Conservation (phyloP, 1,140 invertebrate species). For the Belonocnema kinseyi region DNA sequence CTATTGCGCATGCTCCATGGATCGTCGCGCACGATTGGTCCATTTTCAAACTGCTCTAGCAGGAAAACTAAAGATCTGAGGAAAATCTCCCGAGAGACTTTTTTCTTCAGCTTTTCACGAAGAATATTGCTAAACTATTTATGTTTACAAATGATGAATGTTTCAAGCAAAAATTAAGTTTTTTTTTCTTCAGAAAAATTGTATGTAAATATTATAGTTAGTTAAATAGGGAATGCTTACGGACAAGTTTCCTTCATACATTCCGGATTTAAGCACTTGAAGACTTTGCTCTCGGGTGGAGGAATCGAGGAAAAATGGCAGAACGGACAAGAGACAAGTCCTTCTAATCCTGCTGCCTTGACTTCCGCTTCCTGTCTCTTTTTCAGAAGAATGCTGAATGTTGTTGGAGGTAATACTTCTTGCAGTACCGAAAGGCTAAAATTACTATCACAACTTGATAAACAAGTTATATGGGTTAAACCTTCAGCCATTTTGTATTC, state of each 20-base stretch:
- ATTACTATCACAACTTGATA: conserved; percentile 70
- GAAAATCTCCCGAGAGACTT: no score
- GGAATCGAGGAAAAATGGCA: conserved; percentile 81
- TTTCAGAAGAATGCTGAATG: conserved; percentile 76
- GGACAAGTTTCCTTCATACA: conserved; percentile 82
- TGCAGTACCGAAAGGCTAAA: conserved; percentile 75
- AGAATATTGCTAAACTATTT: no score
- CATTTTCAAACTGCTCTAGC: no score
- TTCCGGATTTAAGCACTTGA: conserved; percentile 80
- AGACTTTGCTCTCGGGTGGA: conserved; percentile 78
- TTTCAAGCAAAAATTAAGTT: no score
- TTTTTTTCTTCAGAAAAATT: no score
- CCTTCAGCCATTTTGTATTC: conserved; percentile 77
- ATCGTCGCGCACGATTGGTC: no score
- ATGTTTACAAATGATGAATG: no score
- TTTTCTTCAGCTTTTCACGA: no score
- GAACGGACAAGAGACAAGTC: conserved; percentile 81
- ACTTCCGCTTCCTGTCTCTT: conserved; percentile 79
- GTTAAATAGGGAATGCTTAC: conserved; percentile 47
- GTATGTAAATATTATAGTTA: no score
- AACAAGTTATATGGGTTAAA: conserved; percentile 75
- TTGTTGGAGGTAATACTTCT: conserved; percentile 73
- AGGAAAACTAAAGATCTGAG: no score
- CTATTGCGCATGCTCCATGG: no score
- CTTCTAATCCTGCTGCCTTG: conserved; percentile 78